phyloP scores from a whole-genome alignment of 2,888 invertebrate genomes.

The Euphydryas editha region DNA sequence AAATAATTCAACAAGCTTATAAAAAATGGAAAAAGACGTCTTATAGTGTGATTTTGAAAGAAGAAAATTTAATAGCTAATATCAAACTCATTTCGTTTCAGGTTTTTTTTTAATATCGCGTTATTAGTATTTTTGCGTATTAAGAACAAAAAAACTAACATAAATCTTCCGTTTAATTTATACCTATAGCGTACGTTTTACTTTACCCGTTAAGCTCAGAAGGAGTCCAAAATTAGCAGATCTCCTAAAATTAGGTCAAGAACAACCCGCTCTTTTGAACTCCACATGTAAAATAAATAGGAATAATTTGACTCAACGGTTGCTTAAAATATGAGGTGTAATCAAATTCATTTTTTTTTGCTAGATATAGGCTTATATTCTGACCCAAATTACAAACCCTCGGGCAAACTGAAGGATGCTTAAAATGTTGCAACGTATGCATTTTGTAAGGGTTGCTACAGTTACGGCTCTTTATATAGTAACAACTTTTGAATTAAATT shows the following conservation, averaged over 20 bases:
- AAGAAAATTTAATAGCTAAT: no score
- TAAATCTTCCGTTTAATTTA: background rate
- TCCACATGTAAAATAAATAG: conserved; percentile 26
- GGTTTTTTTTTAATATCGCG: no score
- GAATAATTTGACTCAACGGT: conserved; percentile 21
- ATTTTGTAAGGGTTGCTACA: conserved; percentile 47
- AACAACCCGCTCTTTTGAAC: conserved; percentile 12
- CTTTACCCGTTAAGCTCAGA: background rate
- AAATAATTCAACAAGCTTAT: no score
- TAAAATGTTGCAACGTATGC: conserved; percentile 60
- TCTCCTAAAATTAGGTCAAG: conserved; percentile 21
- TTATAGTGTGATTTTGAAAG: no score
- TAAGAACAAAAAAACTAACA: no score
- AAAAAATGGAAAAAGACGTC: no score
- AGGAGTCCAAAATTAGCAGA: conserved; percentile 25
- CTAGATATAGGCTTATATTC: conserved; percentile 46
- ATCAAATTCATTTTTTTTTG: conserved; percentile 49
- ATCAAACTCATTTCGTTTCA: no score
- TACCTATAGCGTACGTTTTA: background rate
- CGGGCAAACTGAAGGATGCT: conserved; percentile 57
- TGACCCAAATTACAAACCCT: conserved; percentile 73
- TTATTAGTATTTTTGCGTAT: no score
- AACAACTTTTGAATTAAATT: conserved; percentile 20
- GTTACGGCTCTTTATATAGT: conserved; percentile 16
- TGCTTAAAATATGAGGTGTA: conserved; percentile 21